Percentiles rank a stretch among this genome's conserved stretches.
phyloP scores from a whole-genome alignment of 2,888 invertebrate species.

The Trisateles emortualis region DNA sequence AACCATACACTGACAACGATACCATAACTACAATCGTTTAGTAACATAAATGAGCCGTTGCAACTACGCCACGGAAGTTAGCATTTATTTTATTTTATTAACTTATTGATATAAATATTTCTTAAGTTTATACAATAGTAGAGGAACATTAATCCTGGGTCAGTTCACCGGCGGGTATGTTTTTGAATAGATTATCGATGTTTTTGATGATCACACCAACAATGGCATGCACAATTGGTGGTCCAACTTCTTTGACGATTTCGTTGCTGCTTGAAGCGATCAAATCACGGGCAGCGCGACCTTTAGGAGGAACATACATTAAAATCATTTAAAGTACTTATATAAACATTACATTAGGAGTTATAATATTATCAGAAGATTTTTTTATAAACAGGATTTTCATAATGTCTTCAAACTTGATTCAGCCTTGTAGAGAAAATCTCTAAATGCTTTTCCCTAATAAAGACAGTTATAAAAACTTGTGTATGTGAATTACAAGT shows the following conservation, averaged over 20 bases:
- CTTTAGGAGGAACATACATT: too few species aligned
- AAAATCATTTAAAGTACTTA: too few species aligned
- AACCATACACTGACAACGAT: background rate
- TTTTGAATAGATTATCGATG: constrained; percentile 48
- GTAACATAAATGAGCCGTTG: background rate
- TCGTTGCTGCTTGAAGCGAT: constrained; percentile 58
- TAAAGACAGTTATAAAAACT: too few species aligned
- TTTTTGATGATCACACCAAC: constrained; percentile 47
- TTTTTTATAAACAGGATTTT: too few species aligned
- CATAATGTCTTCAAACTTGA: too few species aligned
- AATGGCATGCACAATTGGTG: constrained; percentile 58
- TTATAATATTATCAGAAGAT: background rate
- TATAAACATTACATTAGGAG: background rate
- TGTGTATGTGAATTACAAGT: too few species aligned
- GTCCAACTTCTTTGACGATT: constrained; percentile 60
- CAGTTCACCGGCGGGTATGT: constrained; percentile 50
- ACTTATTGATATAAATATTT: constrained; percentile 8
- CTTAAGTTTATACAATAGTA: constrained; percentile 3
- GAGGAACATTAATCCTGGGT: constrained; percentile 28
- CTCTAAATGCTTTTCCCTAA: too few species aligned
- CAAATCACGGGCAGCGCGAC: constrained; percentile 56
- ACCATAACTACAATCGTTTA: background rate
- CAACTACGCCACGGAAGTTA: background rate
- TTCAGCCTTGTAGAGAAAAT: too few species aligned
- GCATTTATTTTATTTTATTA: background rate